Evolutionary conservation across 2,888 invertebrate genomes (phyloP).

Genomic region (Euzetes globulus): DNA sequence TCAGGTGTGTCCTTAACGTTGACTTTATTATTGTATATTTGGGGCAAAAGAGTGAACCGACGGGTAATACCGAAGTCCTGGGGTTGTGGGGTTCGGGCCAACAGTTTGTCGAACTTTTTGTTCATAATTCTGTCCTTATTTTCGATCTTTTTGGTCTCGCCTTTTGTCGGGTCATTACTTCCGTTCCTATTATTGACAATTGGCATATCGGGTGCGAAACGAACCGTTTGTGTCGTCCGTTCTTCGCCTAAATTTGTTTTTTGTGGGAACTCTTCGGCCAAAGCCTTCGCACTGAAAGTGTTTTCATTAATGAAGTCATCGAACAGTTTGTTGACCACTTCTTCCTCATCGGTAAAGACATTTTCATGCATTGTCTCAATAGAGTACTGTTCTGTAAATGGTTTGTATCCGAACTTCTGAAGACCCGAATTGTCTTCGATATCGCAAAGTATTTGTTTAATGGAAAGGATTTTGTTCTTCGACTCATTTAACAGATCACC

Average conservation of each 20-base stretch:
- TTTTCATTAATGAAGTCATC: background rate
- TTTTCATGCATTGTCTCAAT: background rate
- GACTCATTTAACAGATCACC: background rate
- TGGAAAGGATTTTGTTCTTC: background rate
- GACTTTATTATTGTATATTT: background rate
- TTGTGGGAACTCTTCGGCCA: background rate
- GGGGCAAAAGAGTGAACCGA: constrained; percentile 12
- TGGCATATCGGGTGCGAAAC: background rate
- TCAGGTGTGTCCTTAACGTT: background rate
- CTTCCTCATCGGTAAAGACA: background rate
- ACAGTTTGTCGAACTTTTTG: background rate
- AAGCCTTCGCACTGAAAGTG: background rate
- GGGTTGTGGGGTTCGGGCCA: constrained; percentile 10
- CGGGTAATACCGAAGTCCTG: constrained; percentile 8
- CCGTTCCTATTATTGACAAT: background rate
- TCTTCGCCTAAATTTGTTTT: background rate
- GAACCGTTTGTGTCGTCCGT: background rate
- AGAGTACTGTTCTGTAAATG: background rate
- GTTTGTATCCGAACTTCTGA: background rate
- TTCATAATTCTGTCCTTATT: background rate
- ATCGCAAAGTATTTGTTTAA: background rate
- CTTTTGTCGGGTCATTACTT: background rate
- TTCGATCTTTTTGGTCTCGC: background rate
- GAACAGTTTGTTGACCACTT: background rate
- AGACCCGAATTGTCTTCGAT: constrained; percentile 4